These are phyloP conservation scores for Microcebus murinus DNA, from an alignment of 2,113 vertebrate species.

Conservation along the genomic window DNA sequence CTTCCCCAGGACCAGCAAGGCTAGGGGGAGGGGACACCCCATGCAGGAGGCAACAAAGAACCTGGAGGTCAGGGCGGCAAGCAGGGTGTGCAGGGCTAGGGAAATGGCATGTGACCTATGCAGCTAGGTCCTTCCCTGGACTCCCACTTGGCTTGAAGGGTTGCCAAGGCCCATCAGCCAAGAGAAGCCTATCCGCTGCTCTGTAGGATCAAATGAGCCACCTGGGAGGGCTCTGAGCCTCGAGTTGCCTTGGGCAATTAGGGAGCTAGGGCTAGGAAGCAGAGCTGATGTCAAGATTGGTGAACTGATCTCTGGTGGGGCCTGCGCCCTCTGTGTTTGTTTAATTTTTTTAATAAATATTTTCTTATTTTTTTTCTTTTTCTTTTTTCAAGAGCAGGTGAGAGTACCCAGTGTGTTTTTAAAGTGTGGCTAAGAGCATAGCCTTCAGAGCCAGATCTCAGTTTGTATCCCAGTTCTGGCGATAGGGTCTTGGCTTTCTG, in stretches of 20 bases:
- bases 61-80: background rate
- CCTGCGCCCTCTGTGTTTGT: background rate
- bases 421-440: background rate
- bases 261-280: background rate
- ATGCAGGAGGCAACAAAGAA: background rate
- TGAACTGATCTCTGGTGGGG: background rate
- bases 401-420: background rate
- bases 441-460: background rate
- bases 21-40: background rate
- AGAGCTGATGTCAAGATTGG: background rate
- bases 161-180: background rate
- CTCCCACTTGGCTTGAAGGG: background rate
- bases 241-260: background rate
- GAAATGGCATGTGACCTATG: background rate
- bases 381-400: too few relatives aligned
- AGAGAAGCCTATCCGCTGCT: background rate
- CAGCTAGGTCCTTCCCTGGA: background rate
- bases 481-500: background rate
- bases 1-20: background rate
- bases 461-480: background rate
- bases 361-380: too few relatives aligned
- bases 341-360: too few relatives aligned
- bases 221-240: background rate
- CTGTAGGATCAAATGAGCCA: background rate
- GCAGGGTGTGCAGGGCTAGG: too few relatives aligned